Percentiles rank a stretch among this genome's conserved stretches.
Evolutionary conservation across 23 tunicate species (phyloP).

Genomic region (Phallusia fumigata): DNA sequence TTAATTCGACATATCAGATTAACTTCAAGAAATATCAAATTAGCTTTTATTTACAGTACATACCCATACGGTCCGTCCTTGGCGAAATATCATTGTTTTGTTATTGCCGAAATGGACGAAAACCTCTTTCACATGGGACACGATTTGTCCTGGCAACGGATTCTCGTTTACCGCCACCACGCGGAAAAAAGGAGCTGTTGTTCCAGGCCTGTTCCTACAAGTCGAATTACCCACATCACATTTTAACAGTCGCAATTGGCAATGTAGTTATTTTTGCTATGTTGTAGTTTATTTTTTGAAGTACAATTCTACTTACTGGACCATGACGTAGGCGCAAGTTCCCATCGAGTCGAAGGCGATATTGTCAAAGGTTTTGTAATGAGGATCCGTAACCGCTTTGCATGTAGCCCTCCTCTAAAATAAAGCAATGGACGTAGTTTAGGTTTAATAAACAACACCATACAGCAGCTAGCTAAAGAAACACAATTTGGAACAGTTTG

Average conservation of each 20-base stretch:
- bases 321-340: slow-evolving; percentile 71
- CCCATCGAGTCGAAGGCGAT: slow-evolving; percentile 59
- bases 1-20: no score
- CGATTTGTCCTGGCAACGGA: slow-evolving; percentile 15
- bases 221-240: no score
- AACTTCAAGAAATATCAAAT: no score
- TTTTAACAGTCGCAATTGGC: neutral
- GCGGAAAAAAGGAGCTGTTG: slow-evolving; percentile 30
- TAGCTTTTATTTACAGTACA: no score
- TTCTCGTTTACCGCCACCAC: slow-evolving; percentile 54
- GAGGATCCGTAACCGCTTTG: slow-evolving; percentile 64
- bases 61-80: slow-evolving; percentile 57
- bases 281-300: neutral
- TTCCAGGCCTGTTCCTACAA: slow-evolving; percentile 27
- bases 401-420: slow-evolving; percentile 78
- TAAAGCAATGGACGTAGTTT: neutral
- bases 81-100: slow-evolving; percentile 16
- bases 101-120: slow-evolving; percentile 31
- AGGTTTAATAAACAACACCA: neutral
- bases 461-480: neutral
- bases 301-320: slow-evolving; percentile 28
- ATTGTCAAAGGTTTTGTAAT: slow-evolving; percentile 59
- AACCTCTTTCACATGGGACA: slow-evolving; percentile 62
- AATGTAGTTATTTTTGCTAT: neutral
- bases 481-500: neutral